phyloP scores from a whole-genome alignment of 2,888 invertebrate genomes.

The Coelopa pilipes region DNA sequence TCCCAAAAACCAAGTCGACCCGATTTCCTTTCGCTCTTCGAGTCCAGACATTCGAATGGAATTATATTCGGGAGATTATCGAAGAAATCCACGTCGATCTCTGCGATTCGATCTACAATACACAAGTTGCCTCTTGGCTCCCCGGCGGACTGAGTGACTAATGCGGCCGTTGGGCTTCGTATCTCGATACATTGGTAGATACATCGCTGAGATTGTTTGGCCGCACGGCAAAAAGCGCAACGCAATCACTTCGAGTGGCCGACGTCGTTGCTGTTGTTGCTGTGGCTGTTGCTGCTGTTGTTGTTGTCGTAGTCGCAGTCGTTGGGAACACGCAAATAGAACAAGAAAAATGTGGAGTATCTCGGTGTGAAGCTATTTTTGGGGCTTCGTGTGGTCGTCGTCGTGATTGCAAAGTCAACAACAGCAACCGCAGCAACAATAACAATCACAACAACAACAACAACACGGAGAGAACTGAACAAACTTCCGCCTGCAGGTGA shows the following conservation, averaged over 20 bases:
- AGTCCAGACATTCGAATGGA: too few relatives aligned
- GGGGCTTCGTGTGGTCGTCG: background rate
- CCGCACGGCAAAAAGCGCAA: background rate
- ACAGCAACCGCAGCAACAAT: background rate
- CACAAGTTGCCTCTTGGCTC: too few relatives aligned
- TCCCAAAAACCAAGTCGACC: too few relatives aligned
- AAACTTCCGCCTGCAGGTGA: conserved; percentile 36
- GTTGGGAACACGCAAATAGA: conserved; percentile 27
- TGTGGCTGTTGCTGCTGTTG: too few relatives aligned
- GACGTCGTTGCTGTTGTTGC: too few relatives aligned
- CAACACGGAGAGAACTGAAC: background rate
- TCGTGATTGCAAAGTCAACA: conserved; percentile 18
- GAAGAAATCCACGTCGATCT: too few relatives aligned
- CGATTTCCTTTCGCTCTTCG: too few relatives aligned
- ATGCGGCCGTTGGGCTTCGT: too few relatives aligned
- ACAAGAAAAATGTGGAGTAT: conserved; percentile 27
- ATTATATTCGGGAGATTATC: too few relatives aligned
- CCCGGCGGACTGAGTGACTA: background rate
- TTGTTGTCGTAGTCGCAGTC: background rate
- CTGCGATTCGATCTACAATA: too few relatives aligned
- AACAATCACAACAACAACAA: too few relatives aligned
- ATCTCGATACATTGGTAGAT: conserved; percentile 4
- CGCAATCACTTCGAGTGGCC: background rate
- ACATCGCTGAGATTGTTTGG: background rate
- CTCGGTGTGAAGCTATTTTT: conserved; percentile 25